Percentiles rank a stretch among this genome's conserved stretches.
phyloP scores from a whole-genome alignment of 2,888 invertebrate genomes.

The Adela reaumurella region DNA sequence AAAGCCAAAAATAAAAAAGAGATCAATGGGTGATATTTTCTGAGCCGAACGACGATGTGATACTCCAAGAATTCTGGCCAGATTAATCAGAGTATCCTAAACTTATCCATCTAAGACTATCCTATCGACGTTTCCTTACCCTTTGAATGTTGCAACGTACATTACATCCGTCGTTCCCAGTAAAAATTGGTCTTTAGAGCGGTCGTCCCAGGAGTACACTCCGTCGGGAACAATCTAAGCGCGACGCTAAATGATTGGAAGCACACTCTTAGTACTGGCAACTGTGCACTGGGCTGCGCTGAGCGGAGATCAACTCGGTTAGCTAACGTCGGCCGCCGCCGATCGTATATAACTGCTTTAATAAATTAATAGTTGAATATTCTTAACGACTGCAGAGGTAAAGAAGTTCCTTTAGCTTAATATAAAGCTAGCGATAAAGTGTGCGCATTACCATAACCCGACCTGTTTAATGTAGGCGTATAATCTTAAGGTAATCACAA shows the following conservation, averaged over 20 bases:
- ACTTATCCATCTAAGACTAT: constrained; percentile 53
- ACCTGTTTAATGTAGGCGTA: constrained; percentile 24
- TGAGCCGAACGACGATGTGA: constrained; percentile 53
- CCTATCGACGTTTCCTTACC: constrained; percentile 9
- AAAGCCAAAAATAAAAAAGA: constrained; percentile 55
- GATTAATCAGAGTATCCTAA: constrained; percentile 56
- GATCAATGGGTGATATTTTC: constrained; percentile 55
- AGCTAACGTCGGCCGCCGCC: not conserved
- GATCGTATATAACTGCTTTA: not conserved
- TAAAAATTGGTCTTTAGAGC: constrained; percentile 37
- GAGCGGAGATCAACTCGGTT: not conserved
- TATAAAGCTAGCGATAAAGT: constrained; percentile 56
- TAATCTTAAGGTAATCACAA: constrained; percentile 11
- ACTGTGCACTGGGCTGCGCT: not conserved
- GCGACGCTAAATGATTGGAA: not conserved
- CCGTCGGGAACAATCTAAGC: not conserved
- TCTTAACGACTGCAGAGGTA: constrained; percentile 35
- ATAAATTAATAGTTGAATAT: not conserved
- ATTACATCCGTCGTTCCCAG: not conserved
- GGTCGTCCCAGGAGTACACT: not conserved
- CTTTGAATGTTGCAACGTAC: not conserved
- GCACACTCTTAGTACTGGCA: not conserved
- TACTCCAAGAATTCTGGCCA: constrained; percentile 56
- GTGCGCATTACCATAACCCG: constrained; percentile 54
- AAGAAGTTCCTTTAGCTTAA: constrained; percentile 43